phyloP scores from a whole-genome alignment of 2,113 vertebrate genomes.

The Monarcha castaneiventris region DNA sequence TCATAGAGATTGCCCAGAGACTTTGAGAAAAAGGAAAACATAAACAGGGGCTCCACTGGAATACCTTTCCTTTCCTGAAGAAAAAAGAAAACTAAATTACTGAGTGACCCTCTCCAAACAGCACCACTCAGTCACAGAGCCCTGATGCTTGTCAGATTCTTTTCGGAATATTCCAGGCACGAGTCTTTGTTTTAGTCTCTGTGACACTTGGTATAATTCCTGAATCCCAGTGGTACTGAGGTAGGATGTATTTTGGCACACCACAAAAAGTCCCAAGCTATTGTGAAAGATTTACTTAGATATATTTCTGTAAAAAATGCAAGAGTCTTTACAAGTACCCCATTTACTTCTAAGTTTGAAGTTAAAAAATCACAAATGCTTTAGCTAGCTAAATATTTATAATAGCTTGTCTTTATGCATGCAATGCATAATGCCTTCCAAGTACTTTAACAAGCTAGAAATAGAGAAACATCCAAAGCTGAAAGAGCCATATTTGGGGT shows the following conservation, averaged over 20 bases:
- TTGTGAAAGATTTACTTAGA: background rate
- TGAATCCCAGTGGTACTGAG: background rate
- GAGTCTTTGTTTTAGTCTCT: background rate
- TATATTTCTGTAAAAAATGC: background rate
- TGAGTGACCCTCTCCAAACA: background rate
- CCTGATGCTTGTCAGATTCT: background rate
- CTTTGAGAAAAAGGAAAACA: background rate
- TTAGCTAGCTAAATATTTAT: constrained; percentile 61
- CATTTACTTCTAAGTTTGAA: constrained; percentile 8
- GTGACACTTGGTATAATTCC: background rate
- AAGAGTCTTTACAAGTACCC: background rate
- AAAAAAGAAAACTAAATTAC: background rate
- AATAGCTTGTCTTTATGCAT: constrained; percentile 13
- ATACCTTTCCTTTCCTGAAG: background rate
- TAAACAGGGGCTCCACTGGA: background rate
- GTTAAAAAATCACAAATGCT: constrained; percentile 33
- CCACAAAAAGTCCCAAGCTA: background rate
- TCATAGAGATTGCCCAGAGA: accelerated
- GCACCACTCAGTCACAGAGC: background rate
- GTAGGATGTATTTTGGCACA: background rate
- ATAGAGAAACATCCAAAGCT: constrained; percentile 39
- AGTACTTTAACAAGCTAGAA: constrained; percentile 50
- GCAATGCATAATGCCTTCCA: constrained; percentile 25
- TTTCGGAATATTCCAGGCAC: background rate
- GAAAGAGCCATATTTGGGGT: constrained; percentile 46